These are phyloP conservation scores for Nematopogon swammerdamellus DNA, from an alignment of 2,888 invertebrate species.

Conservation along the genomic window DNA sequence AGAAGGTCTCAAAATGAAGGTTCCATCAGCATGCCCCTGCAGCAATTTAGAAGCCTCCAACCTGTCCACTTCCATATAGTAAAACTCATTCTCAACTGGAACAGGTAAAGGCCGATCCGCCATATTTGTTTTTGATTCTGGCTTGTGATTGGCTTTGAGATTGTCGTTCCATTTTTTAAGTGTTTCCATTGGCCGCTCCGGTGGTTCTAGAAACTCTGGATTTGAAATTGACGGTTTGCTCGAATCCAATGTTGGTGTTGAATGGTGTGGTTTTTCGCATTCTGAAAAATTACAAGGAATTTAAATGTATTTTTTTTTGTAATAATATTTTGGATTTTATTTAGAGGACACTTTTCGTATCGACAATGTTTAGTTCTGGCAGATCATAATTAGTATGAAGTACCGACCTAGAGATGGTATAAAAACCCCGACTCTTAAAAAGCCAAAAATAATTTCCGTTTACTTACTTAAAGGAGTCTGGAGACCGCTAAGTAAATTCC, in stretches of 20 bases:
- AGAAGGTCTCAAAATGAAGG: constrained; percentile 56
- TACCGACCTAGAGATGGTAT: too few species aligned
- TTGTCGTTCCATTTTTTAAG: constrained; percentile 19
- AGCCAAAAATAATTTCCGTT: too few species aligned
- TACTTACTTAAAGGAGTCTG: too few species aligned
- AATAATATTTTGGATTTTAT: too few species aligned
- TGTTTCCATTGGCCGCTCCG: constrained; percentile 16
- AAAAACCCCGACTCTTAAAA: too few species aligned
- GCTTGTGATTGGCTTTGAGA: constrained; percentile 9
- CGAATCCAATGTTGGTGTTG: background rate
- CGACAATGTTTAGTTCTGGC: too few species aligned
- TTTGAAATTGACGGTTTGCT: background rate
- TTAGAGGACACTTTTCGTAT: too few species aligned
- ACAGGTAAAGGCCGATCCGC: constrained; percentile 47
- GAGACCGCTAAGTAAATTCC: too few species aligned
- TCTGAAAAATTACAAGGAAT: background rate
- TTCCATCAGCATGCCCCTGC: constrained; percentile 55
- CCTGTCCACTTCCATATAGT: constrained; percentile 54
- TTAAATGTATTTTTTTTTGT: too few species aligned
- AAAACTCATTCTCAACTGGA: constrained; percentile 52
- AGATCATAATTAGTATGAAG: too few species aligned
- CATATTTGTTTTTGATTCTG: constrained; percentile 24
- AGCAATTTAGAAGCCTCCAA: constrained; percentile 49
- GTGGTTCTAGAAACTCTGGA: constrained; percentile 1
- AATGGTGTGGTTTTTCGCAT: background rate